Percentiles rank a stretch among this genome's conserved stretches.
phyloP scores from a whole-genome alignment of 2,888 invertebrate species.

The Sussaba pulchella region DNA sequence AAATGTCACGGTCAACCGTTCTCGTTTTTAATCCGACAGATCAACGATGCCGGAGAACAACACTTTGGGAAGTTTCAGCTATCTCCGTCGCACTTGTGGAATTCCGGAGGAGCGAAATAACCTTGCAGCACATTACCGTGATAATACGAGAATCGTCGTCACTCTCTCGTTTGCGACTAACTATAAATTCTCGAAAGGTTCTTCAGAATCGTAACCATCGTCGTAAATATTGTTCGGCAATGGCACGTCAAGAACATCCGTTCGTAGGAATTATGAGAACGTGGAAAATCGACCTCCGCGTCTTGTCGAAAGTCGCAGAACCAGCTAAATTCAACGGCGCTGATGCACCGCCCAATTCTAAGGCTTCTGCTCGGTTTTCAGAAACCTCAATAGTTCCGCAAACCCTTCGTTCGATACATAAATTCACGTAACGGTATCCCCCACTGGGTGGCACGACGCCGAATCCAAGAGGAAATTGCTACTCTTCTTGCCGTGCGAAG shows the following conservation, averaged over 20 bases:
- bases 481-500: slow-evolving; percentile 28
- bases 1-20: too few species aligned
- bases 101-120: too few species aligned
- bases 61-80: too few species aligned
- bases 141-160: too few species aligned
- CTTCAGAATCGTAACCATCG: slow-evolving; percentile 63
- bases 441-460: background rate
- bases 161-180: slow-evolving; percentile 28
- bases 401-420: slow-evolving; percentile 59
- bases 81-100: too few species aligned
- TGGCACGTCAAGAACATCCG: slow-evolving; percentile 24
- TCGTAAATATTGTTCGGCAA: slow-evolving; percentile 63
- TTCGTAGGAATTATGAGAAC: slow-evolving; percentile 55
- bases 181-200: slow-evolving; percentile 65
- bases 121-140: too few species aligned
- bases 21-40: too few species aligned
- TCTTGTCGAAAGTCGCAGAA: slow-evolving; percentile 9
- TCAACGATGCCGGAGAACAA: too few species aligned
- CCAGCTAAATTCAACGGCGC: slow-evolving; percentile 18
- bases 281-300: slow-evolving; percentile 39
- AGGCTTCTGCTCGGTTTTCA: slow-evolving; percentile 7
- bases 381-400: slow-evolving; percentile 47
- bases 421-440: slow-evolving; percentile 60
- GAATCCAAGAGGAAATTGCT: slow-evolving; percentile 64
- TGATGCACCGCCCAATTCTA: slow-evolving; percentile 50